These are phyloP conservation scores for Lonchura striata DNA, from an alignment of 2,113 vertebrate species.

Conservation along the genomic window DNA sequence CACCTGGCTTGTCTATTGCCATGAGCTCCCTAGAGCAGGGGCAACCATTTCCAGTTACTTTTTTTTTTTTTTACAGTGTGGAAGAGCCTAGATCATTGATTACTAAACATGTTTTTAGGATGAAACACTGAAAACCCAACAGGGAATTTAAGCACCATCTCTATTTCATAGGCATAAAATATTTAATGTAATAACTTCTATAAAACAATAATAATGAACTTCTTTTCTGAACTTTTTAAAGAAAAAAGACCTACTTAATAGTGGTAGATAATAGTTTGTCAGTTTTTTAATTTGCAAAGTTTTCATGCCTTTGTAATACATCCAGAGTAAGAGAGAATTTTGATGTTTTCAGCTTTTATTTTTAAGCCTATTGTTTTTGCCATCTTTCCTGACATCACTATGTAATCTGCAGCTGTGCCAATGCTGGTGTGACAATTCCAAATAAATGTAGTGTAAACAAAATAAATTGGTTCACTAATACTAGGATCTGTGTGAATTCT, in stretches of 20 bases:
- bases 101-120: not conserved
- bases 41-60: not conserved
- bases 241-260: no score
- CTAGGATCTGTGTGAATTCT: not conserved
- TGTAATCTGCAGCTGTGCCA: not conserved
- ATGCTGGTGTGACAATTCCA: not conserved
- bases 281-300: no score
- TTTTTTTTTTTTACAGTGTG: not conserved
- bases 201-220: not conserved
- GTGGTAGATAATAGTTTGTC: no score
- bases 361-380: not conserved
- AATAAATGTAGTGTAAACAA: not conserved
- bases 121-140: not conserved
- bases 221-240: no score
- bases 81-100: not conserved
- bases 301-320: no score
- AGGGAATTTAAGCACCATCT: not conserved
- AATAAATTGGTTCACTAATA: not conserved
- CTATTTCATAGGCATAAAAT: not conserved
- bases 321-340: not conserved
- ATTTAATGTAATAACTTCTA: not conserved
- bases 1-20: not conserved
- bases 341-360: not conserved
- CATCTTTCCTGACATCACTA: not conserved
- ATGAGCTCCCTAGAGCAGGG: not conserved